Percentiles rank a stretch among this genome's conserved stretches.
These are phyloP conservation scores for Craseonycteris thonglongyai DNA, from an alignment of 2,113 vertebrate genomes.

Conservation along the genomic window DNA sequence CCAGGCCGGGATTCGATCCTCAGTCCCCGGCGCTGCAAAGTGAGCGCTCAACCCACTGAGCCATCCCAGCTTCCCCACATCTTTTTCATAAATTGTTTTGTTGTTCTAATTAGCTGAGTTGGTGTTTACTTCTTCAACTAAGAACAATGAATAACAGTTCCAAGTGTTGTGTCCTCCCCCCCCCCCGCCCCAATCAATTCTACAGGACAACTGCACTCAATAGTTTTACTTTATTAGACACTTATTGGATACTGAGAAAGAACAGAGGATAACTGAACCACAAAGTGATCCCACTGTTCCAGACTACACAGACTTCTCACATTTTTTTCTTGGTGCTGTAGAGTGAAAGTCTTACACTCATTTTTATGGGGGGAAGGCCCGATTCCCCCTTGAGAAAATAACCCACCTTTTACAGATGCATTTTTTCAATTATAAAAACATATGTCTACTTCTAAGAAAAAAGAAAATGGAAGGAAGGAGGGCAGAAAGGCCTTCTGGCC, in stretches of 20 bases:
- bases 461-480: not conserved
- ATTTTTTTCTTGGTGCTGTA: not conserved
- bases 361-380: not conserved
- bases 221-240: not conserved
- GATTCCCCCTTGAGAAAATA: not conserved
- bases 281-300: not conserved
- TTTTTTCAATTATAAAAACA: conserved; percentile 26
- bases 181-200: not conserved
- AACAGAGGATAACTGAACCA: not conserved
- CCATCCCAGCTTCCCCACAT: too few relatives aligned
- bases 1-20: too few relatives aligned
- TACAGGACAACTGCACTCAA: not conserved
- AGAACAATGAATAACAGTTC: not conserved
- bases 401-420: not conserved
- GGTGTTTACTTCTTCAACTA: not conserved
- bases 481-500: not conserved
- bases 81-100: not conserved
- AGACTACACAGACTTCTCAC: not conserved
- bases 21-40: too few relatives aligned
- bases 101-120: not conserved
- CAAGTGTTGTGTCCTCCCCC: not conserved
- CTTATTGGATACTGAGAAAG: not conserved
- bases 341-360: not conserved
- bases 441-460: not conserved
- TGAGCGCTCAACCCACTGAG: too few relatives aligned